Base-by-base conservation (phyloP, 2,113 vertebrate species). In the Leucosticte australis region DNA sequence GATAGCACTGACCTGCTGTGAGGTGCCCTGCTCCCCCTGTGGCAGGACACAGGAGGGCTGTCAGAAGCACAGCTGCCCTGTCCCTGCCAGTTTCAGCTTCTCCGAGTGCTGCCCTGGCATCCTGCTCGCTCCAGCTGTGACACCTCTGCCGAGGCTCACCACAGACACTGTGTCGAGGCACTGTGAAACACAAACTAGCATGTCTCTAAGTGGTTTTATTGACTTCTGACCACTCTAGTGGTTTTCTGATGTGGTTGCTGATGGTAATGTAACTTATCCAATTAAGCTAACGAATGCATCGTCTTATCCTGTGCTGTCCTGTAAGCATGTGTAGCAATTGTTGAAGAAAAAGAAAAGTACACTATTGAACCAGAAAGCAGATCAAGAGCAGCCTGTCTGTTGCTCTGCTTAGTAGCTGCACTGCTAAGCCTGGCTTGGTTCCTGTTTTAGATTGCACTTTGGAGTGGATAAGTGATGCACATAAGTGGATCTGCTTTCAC, bases 31-130 rank as follows among this genome's bases (percentile, higher is more conserved):
- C 6, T 67, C 15, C 11, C 15, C 62, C 24, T 7, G 37, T 47
- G 64, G 15, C 63, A 9, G 59, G 56, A 31, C n/a, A 4, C 20
- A 8, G 44, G 39, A 31, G 55, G 12, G 26, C 57, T 88, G 30
- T n/a, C 19, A 7, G 59, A 33, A 26, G 39, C 5, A 2, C n/a
- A 9, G 37, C 55, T 3, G 56, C 9, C 53, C 31, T 33, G 3
- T 11, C 21, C 3, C 1, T 3, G 3, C 41, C 10, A 42, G 12
- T 27, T 31, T 57, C 3, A 3, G 21, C 83, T 39, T 55, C 52
- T 49, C 49, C 0, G 0, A 2, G 11, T 7, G 42, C 62, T 42
- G 22, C 71, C 24, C 28, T 8, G 59, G 18, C 67, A 46, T 26
- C 69, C 42, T 56, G 39, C 42, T 52, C 4, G 3, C 53, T 71